Base-by-base conservation (phyloP, 2,113 vertebrate species). In the Lepus europaeus region DNA sequence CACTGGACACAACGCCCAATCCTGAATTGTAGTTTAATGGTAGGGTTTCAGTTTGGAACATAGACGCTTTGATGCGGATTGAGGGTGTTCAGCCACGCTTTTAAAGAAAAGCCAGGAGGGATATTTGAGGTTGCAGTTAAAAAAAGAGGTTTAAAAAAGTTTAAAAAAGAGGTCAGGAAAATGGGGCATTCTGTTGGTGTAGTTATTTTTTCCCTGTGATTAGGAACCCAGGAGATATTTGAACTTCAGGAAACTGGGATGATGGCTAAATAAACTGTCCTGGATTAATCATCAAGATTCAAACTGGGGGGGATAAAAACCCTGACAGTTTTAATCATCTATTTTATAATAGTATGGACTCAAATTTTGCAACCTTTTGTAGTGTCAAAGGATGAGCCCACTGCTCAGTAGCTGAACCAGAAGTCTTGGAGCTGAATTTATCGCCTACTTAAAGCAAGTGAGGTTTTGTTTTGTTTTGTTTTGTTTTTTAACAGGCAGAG, bases 1-100 rank as follows among this genome's bases (percentile, higher is more conserved):
- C 12, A 17, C 56, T 59, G 17, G 56, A 17, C 56, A 8, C 56
- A 59, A 59, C 17, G 56, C 56, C 56, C 56, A 59, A 17, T 59
- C 56, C 56, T 59, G 12, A 59, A 59, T 17, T 59, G 33, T 36
- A 63, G 9, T 64, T 89, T 77, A 68, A 51, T 61, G 68, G 84
- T n/a, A 83, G 25, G n/a, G 33, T 64, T 84, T 76, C 72, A 49
- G 7, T 90, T 77, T 93, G 22, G 68, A 94, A 53, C 23, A 92
- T 68, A 53, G 91, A 79, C 59, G 33, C 11, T 76, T 74, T 84
- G 59, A 31, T 56, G 27, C 80, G 31, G 70, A 73, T 14, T 76
- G 66, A 73, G 31, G 33, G 36, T 87, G 14, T 51, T 69, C 13
- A 39, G 22, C 56, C 25, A 59, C 36, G 29, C 70, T 81, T 81